Base-by-base conservation (phyloP, 2,797 vertebrate species). In the Platalea minor region DNA sequence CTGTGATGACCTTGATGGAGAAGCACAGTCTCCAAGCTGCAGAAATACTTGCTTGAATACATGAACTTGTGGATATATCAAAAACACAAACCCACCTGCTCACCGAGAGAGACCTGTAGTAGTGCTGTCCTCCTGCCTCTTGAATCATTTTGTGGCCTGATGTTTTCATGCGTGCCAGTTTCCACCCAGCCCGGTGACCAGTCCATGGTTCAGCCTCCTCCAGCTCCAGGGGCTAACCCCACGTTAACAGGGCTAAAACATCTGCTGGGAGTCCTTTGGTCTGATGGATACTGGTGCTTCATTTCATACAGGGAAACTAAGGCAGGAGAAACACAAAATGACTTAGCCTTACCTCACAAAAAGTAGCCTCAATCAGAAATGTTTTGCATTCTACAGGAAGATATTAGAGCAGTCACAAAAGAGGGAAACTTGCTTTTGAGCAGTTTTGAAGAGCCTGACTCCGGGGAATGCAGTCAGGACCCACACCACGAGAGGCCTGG, bases 381-480 rank as follows among this genome's bases (percentile, higher is more conserved):
- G 7, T 72, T 92, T 95, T 92, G 67, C 37, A 3, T 94, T 95
- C 7, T 33, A 24, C 97, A 99, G 99, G 99, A 99, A 70, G 99
- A 99, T 37, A 99, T 99, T 90, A 98, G 98, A 86, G 98, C 98
- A 5, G 98, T 99, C 76, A 99, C 98, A 75, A 99, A 99, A 97
- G 99, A 99, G 88, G 99, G 99, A 15, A 98, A 98, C 24, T 95
- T 99, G 96, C 98, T 99, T 73, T 98, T 99, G 83, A 98, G 97
- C 76, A 99, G 97, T 95, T 98, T 99, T 96, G 98, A 99, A 96
- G 98, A 97, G 46, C 98, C 98, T 57, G 96, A 96, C 59, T 93
- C 97, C 0, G 85, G 59, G 77, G 98, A 98, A 59, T 97, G 98
- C 64, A 98, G 98, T 64, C 79, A 98, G 35, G 98, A 98, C 29